Evolutionary conservation across 1,140 invertebrate species (phyloP), one percentile per base, ranked within the genome.

Genomic region (Caerostris darwini): DNA sequence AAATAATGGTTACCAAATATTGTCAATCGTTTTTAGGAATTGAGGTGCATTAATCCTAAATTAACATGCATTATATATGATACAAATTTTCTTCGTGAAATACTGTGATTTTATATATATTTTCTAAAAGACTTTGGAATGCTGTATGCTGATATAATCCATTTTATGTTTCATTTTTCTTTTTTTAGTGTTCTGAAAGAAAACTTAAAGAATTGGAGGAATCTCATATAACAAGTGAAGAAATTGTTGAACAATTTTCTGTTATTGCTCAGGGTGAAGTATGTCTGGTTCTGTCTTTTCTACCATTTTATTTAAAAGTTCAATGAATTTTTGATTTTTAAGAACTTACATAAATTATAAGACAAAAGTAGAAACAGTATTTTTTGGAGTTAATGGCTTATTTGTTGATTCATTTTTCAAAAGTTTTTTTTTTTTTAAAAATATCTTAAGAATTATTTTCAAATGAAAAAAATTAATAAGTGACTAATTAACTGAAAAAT

Each of bases 171-270:
- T 61, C 0, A 61, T 14, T 64, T 64, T 3, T 64, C 5, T 50
- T 77, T 53, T 12, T 77, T 50, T 77, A 90, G 87, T 7, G 34
- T 64, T 34, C 90, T 53, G 77, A 91, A 50, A 58, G 61, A 53
- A 91, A 82, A 91, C 56, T 91, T 7, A 82, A 91, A 17, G 90
- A 91, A 61, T 81, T 91, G 50, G 90, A 91, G 10, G 17, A 59
- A 14, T 53, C 58, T 54, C 7, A 50, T 54, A 83, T 91, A 6
- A 17, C 69, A 14, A 1, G 82, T 34, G 90, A 82, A n/a, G 71
- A 61, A 56, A 61, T 91, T 82, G 34, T 58, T 19, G 61, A 12
- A 17, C 54, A 6, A 53, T 82, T 91, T 61, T 59, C 90, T 3
- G 5, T 7, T 17, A 8, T 91, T 82, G 19, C 71, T 54, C 7